Evolutionary conservation across 2,797 vertebrate genomes (phyloP).

Genomic region (Tragelaphus oryx): DNA sequence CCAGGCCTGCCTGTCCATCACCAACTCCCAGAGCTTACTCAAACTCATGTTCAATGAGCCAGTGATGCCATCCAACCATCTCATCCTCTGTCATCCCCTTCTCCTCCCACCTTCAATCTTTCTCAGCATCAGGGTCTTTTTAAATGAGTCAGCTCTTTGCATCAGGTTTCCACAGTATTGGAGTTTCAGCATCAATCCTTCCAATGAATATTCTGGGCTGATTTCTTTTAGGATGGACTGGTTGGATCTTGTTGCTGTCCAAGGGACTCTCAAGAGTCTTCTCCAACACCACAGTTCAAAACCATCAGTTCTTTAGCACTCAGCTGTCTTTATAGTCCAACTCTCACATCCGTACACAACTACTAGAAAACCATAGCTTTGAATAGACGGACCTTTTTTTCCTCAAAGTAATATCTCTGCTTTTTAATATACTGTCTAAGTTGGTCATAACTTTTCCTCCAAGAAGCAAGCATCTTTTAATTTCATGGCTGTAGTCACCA

Average conservation of each 20-base stretch:
- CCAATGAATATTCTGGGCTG: neutral
- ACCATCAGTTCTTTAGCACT: neutral
- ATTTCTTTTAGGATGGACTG: neutral
- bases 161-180: neutral
- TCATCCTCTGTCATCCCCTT: accelerated
- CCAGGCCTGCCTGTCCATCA: neutral
- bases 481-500: neutral
- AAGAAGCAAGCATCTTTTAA: neutral
- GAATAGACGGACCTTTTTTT: neutral
- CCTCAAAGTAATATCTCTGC: neutral
- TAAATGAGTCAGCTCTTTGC: neutral
- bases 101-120: neutral
- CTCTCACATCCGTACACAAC: neutral
- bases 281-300: neutral
- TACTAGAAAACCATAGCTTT: neutral
- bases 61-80: neutral
- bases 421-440: neutral
- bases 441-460: neutral
- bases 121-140: neutral
- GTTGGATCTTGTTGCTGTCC: neutral
- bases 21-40: accelerated
- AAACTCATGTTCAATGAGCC: neutral
- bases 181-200: neutral
- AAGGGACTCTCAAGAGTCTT: neutral
- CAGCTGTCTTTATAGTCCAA: neutral